Base-by-base conservation (phyloP, 1,140 invertebrate species). In the Eurytemora carolleeae region DNA sequence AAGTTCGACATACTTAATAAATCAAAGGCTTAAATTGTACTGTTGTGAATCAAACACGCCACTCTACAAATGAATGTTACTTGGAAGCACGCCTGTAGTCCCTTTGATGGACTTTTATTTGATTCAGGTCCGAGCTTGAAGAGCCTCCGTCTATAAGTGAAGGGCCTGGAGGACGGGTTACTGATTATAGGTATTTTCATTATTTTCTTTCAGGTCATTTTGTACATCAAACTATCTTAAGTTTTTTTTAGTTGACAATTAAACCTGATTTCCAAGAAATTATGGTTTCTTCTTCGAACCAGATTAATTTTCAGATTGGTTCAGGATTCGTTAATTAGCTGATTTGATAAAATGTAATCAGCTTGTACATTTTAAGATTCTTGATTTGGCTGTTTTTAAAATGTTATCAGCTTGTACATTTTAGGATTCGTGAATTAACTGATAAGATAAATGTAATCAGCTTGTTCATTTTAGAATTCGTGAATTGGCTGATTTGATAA, bases 141-240 rank as follows among this genome's bases (percentile, higher is more conserved):
- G 92, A 96, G 74, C 88, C 90, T 3, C 92, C 92, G 0, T 89
- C 89, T 0, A 91, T 97, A 24, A 89, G 83, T 61, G 91, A 96
- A 74, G 91, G 91, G 0, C 82, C 82, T 64, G 92, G 91, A 3
- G 92, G 92, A 0, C 76, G 90, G 58, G 85, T 97, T 1, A 89
- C 89, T 0, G 92, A 97, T 73, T 97, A 96, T 70, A 78, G 31
- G 31, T 44, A 44, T 44, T n/a, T n/a, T n/a, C n/a, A n/a, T n/a
- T n/a, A n/a, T n/a, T n/a, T n/a, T n/a, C 85, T 79, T 80, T 67
- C 77, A 76, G 16, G 78, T 77, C 67, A 70, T 68, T 68, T 64
- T 17, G 60, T 54, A 21, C 57, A 54, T 21, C 57, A 59, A 56
- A 26, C 21, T 63, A 1, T 63, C 3, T 18, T 53, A n/a, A n/a